Evolutionary conservation across 2,113 vertebrate species (phyloP).

Genomic region (Lagopus leucura): DNA sequence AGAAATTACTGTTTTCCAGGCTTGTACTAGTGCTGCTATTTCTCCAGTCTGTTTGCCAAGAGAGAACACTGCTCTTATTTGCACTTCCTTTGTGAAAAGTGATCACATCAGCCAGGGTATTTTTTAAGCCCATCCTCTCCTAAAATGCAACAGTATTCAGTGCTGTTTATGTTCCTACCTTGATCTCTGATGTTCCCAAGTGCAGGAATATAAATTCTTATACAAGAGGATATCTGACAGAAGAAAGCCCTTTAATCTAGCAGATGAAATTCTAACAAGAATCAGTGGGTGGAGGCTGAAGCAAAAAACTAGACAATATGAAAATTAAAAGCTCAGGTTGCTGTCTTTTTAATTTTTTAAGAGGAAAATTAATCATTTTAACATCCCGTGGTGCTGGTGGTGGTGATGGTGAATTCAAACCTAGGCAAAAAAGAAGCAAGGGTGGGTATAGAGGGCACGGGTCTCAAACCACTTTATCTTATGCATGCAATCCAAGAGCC

Average conservation of each 20-base stretch:
- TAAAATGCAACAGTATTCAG: not conserved
- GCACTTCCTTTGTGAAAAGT: not conserved
- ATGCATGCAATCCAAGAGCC: not conserved
- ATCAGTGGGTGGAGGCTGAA: not conserved
- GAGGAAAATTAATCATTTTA: not conserved
- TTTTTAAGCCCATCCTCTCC: not conserved
- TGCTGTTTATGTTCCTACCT: not conserved
- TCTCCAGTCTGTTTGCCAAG: not conserved
- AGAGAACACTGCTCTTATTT: not conserved
- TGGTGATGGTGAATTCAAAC: not conserved
- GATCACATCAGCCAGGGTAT: not conserved
- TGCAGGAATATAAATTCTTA: not conserved
- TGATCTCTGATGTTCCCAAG: not conserved
- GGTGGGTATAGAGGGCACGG: too few species aligned
- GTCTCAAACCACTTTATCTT: not conserved
- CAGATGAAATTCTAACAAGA: not conserved
- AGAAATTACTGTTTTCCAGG: fast-evolving
- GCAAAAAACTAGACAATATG: not conserved
- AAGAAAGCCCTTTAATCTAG: not conserved
- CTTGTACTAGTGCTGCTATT: not conserved
- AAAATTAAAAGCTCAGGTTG: not conserved
- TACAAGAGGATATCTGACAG: not conserved
- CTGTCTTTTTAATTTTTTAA: not conserved
- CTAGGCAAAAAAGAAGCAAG: not conserved
- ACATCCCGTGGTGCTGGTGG: not conserved